Evolutionary conservation across 2,797 vertebrate species (phyloP).

Genomic region (Clarias laeviceps): DNA sequence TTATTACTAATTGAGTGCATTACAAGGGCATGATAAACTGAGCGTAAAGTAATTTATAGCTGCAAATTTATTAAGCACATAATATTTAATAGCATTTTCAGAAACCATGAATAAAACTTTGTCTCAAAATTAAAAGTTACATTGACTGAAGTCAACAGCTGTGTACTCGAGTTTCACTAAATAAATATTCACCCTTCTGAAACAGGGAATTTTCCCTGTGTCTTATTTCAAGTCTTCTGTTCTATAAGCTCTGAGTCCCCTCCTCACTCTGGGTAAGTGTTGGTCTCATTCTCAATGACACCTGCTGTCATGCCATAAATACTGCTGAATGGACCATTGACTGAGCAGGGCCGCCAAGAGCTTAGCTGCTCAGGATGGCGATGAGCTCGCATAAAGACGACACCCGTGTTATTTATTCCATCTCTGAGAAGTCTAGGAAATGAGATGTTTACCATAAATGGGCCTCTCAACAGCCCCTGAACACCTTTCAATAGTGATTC

Average conservation of each 20-base stretch:
- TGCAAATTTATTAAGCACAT: constrained; percentile 5
- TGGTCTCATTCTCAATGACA: constrained; percentile 65
- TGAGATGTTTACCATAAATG: constrained; percentile 75
- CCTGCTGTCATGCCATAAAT: constrained; percentile 65
- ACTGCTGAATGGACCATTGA: constrained; percentile 67
- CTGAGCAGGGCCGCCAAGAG: constrained; percentile 52
- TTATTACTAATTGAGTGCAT: background rate
- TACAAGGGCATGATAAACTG: background rate
- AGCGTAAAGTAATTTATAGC: background rate
- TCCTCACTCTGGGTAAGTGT: constrained; percentile 48
- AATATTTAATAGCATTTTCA: background rate
- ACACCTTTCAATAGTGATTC: constrained; percentile 74
- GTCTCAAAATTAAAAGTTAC: constrained; percentile 3
- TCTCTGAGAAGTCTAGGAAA: constrained; percentile 67
- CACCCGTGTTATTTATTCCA: constrained; percentile 58
- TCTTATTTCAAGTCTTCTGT: constrained; percentile 19
- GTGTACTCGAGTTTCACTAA: background rate
- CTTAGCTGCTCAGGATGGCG: constrained; percentile 59
- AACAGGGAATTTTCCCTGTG: background rate
- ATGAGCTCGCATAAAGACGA: constrained; percentile 59
- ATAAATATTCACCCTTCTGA: constrained; percentile 2
- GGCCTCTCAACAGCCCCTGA: constrained; percentile 65
- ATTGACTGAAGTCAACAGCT: constrained; percentile 11
- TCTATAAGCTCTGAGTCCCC: constrained; percentile 40
- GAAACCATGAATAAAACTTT: constrained; percentile 11